Evolutionary conservation across 2,888 invertebrate genomes (phyloP), one percentile per base, ranked within the genome.

Genomic region (Xestia c-nigrum): DNA sequence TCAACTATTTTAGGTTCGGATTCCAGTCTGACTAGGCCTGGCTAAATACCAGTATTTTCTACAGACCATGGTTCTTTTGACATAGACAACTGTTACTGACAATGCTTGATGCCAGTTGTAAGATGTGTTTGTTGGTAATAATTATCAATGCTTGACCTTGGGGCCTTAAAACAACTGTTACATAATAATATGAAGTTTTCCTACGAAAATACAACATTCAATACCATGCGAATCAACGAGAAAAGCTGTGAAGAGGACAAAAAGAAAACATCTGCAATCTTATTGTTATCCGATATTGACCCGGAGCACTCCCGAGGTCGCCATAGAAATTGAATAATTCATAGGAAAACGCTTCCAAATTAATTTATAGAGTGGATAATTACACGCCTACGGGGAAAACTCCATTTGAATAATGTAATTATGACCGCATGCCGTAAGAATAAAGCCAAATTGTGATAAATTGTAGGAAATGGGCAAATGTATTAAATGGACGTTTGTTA

Each of bases 291-390:
- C 74, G 78, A 84, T 78, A 85, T 50, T 70, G 83, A 85, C 63
- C 83, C 74, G 40, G 12, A 74, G 52, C 47, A 66, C 74, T 70
- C 24, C 57, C 59, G 76, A 74, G 72, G 74, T 66, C 76, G 3
- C 72, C 67, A 72, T 75, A 59, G 10, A 72, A 78, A 65, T 72
- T 81, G 77, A 88, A 87, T 87, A 76, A 87, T 88, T 86, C 88
- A 86, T 84, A 73, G 68, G 70, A 74, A 71, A 88, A 75, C 61
- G 75, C 78, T 78, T 61, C 76, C 72, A 80, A 87, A 85, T 87
- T 88, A 88, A 87, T 87, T 87, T 83, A 88, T 87, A 85, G 87
- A 78, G 79, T 80, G 78, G 80, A 72, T 88, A 88, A 85, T 88
- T 86, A 86, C 76, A 81, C 77, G 72, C 73, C 74, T 76, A 57